Conservation (phyloP, 2,113 vertebrate species). For the Microtus ochrogaster region DNA sequence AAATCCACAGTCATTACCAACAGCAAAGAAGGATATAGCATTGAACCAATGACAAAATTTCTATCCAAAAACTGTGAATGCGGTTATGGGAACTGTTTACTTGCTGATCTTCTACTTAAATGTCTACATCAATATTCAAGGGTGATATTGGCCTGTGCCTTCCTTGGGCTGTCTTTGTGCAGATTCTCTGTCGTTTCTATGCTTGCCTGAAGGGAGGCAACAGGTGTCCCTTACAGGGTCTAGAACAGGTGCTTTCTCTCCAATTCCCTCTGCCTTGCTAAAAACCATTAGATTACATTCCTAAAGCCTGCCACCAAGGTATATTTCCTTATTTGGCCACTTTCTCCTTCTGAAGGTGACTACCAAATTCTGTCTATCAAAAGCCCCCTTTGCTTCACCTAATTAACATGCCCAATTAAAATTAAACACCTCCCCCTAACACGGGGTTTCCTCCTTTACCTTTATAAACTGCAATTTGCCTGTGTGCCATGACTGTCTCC, state of each 20-base stretch:
- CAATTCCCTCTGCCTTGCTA: no score
- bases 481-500: neutral
- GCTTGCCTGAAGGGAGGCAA: neutral
- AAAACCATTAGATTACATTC: no score
- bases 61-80: neutral
- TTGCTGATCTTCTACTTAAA: neutral
- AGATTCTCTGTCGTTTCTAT: neutral
- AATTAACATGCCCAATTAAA: neutral
- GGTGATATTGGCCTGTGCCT: neutral
- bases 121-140: neutral
- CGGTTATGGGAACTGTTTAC: neutral
- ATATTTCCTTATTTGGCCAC: no score
- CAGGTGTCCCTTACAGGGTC: neutral
- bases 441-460: neutral
- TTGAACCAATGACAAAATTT: slow-evolving; percentile 9
- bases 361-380: neutral
- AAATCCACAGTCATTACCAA: neutral
- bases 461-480: neutral
- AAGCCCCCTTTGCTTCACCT: neutral
- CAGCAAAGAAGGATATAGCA: neutral
- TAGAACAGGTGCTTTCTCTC: neutral
- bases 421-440: neutral
- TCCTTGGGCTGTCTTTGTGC: neutral
- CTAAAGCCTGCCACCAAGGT: no score
- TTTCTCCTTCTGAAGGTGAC: no score